Evolutionary conservation across 2,113 vertebrate species (phyloP), one percentile per base, ranked within the genome.

Genomic region (Hydrochoerus hydrochaeris): DNA sequence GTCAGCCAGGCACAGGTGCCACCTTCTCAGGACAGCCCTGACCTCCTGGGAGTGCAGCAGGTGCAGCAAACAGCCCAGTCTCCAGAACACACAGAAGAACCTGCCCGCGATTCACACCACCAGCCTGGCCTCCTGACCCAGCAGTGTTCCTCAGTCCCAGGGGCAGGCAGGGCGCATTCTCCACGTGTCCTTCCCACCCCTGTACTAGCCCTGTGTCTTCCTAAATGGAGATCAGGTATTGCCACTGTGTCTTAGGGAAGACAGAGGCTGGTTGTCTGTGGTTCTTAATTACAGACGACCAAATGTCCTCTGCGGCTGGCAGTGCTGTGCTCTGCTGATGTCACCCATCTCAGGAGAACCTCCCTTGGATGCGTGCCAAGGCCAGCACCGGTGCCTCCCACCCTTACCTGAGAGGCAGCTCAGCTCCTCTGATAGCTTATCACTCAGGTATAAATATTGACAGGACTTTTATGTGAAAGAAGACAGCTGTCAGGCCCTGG

Each of bases 21-120:
- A 4, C 52, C 89, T 89, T 90, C 88, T 60, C 97, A 93, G 75
- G 75, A 28, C 5, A 3, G 28, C 44, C 32, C 49, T 95, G 87
- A 92, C 26, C 0, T 5, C 32, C 3, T 88, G 78, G 44, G 90
- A 95, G 28, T 24, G 16, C 44, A 24, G 44, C 84, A 92, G 87
- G 46, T 94, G 65, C 1, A 41, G 80, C 87, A 81, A 89, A 87
- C 13, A 91, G 7, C 20, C 54, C 38, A 32, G 41, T 5, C 4
- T 73, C 80, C 71, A 93, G 77, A 84, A 32, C 84, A 92, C 95
- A 94, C 58, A 83, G 49, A 65, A 26, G 6, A 13, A 26, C 11
- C 58, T 19, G 41, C 22, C 1, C 13, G 63, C 91, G 12, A 28
- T 24, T 14, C 0, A 13, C 13, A 7, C 49, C 5, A 20, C 78